Conservation (phyloP, 2,113 vertebrate genomes). For the Tragulus kanchil region DNA sequence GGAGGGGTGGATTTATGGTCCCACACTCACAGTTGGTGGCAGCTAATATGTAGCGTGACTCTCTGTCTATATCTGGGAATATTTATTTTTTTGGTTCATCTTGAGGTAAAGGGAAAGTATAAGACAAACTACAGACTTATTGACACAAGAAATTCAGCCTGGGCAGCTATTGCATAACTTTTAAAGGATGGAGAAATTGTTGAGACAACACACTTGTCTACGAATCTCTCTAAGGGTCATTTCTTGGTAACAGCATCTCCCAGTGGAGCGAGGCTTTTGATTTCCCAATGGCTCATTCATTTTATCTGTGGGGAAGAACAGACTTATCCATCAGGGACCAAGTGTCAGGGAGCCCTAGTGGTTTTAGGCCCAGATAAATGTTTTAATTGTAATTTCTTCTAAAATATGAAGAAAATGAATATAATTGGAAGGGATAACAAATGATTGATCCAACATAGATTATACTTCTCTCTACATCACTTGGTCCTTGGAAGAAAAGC, state of each 20-base stretch:
- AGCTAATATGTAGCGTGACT: conserved; percentile 33
- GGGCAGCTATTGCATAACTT: not conserved
- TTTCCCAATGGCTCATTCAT: not conserved
- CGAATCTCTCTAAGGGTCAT: not conserved
- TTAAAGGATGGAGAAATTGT: not conserved
- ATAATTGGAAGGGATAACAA: not conserved
- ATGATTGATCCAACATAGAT: not conserved
- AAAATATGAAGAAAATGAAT: conserved; percentile 35
- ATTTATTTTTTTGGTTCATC: conserved; percentile 69
- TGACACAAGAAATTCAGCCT: not conserved
- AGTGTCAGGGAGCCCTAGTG: too few relatives aligned
- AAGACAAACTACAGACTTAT: conserved; percentile 47
- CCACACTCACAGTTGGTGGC: not conserved
- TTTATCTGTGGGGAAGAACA: not conserved
- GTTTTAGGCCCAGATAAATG: not conserved
- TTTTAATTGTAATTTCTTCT: conserved; percentile 20
- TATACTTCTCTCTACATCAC: not conserved
- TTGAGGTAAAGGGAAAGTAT: conserved; percentile 6
- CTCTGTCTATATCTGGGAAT: conserved; percentile 10
- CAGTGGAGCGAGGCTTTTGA: not conserved
- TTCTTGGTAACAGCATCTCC: not conserved
- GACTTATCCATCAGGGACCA: not conserved
- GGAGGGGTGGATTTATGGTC: conserved; percentile 65
- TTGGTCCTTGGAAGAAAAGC: too few relatives aligned
- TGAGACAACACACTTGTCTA: not conserved